Conservation (phyloP, 2,888 invertebrate species). For the Dryococelus australis region DNA sequence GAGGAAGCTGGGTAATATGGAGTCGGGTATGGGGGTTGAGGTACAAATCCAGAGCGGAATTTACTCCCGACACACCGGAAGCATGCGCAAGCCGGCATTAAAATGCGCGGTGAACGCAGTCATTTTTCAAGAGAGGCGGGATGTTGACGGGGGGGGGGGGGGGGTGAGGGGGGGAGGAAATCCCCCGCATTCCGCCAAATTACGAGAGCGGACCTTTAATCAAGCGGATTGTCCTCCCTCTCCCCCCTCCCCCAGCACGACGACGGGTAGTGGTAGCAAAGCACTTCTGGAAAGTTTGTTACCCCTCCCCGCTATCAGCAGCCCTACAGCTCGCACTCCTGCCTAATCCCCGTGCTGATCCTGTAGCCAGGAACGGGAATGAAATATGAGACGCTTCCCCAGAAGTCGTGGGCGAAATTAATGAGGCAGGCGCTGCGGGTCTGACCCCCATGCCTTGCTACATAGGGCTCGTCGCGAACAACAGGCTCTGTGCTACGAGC, state of each 20-base stretch:
- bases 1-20: too few species aligned
- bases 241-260: too few species aligned
- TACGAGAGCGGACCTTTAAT: slow-evolving; percentile 2
- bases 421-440: too few species aligned
- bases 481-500: too few species aligned
- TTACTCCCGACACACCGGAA: background rate
- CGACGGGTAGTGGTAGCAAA: background rate
- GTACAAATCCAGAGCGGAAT: background rate
- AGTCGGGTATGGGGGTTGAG: too few species aligned
- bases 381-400: background rate
- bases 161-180: background rate
- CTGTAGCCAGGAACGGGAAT: background rate
- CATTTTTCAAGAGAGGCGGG: background rate
- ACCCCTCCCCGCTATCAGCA: too few species aligned
- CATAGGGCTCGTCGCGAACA: too few species aligned
- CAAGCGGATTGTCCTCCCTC: background rate
- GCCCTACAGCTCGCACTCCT: background rate
- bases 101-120: background rate
- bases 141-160: background rate
- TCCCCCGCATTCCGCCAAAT: background rate
- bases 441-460: too few species aligned
- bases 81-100: background rate
- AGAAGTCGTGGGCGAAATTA: background rate
- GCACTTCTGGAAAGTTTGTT: background rate
- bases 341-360: background rate